Conservation (phyloP, 2,797 vertebrate species). For the Siniperca obscura region DNA sequence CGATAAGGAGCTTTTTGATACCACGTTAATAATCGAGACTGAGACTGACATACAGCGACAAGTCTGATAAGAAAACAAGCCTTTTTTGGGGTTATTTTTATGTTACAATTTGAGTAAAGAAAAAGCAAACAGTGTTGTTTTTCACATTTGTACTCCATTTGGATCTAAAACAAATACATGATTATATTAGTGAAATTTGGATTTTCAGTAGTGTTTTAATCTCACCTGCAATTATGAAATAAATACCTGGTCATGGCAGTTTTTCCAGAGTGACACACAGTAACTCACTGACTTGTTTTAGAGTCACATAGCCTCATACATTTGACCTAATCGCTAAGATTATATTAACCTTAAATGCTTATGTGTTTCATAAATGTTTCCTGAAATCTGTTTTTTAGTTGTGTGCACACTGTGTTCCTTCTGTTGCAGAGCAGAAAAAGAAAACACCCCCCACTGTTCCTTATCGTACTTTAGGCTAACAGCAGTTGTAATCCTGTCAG, state of each 20-base stretch:
- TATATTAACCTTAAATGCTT: neutral
- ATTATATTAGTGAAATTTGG: neutral
- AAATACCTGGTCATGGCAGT: neutral
- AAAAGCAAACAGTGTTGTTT: neutral
- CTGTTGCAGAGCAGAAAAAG: neutral
- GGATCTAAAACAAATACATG: slow-evolving; percentile 2
- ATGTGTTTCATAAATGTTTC: slow-evolving; percentile 17
- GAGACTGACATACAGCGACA: neutral
- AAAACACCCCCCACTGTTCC: neutral
- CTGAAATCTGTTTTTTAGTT: neutral
- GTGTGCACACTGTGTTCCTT: neutral
- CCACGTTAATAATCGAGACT: neutral
- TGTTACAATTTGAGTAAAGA: neutral
- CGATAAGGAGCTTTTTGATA: neutral
- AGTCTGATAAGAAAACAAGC: neutral
- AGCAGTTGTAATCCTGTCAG: neutral
- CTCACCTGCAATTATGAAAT: neutral
- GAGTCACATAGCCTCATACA: slow-evolving; percentile 18
- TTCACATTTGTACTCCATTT: neutral
- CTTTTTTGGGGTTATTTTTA: neutral
- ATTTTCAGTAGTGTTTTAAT: neutral
- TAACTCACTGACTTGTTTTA: slow-evolving; percentile 44
- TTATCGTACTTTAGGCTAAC: slow-evolving; percentile 15
- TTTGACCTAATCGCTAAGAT: neutral
- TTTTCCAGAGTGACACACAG: neutral